These are phyloP conservation scores for Philypnodon macrostomus DNA, from an alignment of 2,797 vertebrate genomes.

Conservation along the genomic window DNA sequence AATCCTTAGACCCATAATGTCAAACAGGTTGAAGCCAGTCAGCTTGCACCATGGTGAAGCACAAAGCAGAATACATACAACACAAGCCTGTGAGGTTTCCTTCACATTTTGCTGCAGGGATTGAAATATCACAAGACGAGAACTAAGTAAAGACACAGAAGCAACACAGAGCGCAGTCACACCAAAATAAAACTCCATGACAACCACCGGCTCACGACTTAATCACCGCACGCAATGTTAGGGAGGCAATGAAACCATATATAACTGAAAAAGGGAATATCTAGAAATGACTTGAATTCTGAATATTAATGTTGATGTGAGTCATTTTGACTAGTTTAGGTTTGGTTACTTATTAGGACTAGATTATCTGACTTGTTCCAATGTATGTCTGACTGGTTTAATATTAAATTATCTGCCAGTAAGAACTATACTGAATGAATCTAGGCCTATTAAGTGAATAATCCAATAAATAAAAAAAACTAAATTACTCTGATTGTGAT, in stretches of 20 bases:
- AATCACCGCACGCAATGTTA: conserved; percentile 38
- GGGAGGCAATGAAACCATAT: conserved; percentile 42
- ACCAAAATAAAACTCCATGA: conserved; percentile 72
- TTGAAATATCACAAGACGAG: conserved; percentile 60
- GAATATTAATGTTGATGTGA: too few species aligned
- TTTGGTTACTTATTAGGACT: too few species aligned
- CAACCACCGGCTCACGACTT: conserved; percentile 54
- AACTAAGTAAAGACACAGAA: conserved; percentile 52
- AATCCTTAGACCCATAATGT: conserved; percentile 27
- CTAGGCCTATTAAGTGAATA: too few species aligned
- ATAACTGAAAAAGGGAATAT: too few species aligned
- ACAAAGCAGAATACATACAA: conserved; percentile 24
- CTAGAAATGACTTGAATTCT: too few species aligned
- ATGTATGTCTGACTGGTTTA: too few species aligned
- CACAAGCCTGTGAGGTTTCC: conserved; percentile 44
- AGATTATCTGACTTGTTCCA: too few species aligned
- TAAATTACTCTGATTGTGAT: too few species aligned
- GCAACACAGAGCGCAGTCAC: conserved; percentile 37
- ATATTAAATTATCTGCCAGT: too few species aligned
- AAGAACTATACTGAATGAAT: too few species aligned
- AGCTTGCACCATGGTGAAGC: conserved; percentile 25
- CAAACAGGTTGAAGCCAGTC: conserved; percentile 39
- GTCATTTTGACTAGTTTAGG: too few species aligned
- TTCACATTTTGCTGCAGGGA: conserved; percentile 53
- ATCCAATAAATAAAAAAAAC: too few species aligned